Percentiles rank a stretch among this genome's conserved stretches.
These are phyloP conservation scores for Ptyas mucosa DNA, from an alignment of 2,113 vertebrate species.

Conservation along the genomic window DNA sequence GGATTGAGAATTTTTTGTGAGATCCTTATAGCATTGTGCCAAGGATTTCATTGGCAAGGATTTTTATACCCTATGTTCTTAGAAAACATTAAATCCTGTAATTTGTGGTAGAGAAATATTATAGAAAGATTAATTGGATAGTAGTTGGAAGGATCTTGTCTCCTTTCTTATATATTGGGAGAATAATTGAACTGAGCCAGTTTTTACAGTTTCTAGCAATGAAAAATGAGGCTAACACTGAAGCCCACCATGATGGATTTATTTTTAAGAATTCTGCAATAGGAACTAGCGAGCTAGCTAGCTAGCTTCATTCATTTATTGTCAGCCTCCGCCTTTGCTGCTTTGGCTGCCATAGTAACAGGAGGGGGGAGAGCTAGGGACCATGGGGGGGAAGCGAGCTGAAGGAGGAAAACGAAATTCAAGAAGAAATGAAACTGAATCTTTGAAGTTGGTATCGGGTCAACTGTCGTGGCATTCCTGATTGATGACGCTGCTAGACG, in stretches of 20 bases:
- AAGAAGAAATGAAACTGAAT: no score
- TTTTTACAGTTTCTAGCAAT: background rate
- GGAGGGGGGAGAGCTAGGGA: no score
- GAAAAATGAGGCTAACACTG: background rate
- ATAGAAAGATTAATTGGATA: background rate
- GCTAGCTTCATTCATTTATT: background rate
- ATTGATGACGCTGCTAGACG: no score
- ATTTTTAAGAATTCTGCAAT: background rate
- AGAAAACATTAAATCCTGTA: background rate
- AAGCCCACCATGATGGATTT: background rate
- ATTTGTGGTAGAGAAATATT: background rate
- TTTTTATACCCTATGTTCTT: background rate
- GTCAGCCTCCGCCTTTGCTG: no score
- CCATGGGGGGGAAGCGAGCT: no score
- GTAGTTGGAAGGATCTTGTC: background rate
- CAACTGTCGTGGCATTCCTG: no score
- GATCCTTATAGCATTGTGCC: background rate
- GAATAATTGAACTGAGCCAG: background rate
- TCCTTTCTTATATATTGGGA: background rate
- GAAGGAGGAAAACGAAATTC: no score
- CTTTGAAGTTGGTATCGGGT: no score
- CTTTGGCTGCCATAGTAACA: no score
- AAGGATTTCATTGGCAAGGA: background rate
- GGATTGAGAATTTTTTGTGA: background rate
- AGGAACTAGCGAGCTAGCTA: background rate